Base-by-base conservation (phyloP, 2,888 invertebrate species). In the Chironomus riparius region DNA sequence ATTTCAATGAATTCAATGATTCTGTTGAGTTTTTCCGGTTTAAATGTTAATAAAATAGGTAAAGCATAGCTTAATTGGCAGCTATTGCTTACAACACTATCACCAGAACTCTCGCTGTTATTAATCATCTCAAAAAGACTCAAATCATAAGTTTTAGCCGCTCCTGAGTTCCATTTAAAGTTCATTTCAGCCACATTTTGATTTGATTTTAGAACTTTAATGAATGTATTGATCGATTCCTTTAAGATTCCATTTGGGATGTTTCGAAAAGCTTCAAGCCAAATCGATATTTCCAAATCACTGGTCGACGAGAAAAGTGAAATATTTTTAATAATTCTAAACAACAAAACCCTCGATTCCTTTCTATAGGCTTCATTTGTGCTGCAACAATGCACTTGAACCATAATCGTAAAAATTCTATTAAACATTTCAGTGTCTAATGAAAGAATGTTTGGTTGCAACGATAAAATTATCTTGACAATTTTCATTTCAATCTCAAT, bases 291-390 rank as follows among this genome's bases (percentile, higher is more conserved):
- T 83, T 93, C 92, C 76, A 82, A 78, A 15, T 86, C 84, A 77
- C 85, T 85, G 78, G 87, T 87, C 21, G 86, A 87, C 80, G 90
- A 88, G 81, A 92, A 92, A 78, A 91, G 85, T 4, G 86, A 86
- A 0, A 89, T 89, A 77, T 87, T 88, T 79, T 85, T 86, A 28
- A 93, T 86, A 77, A 92, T 86, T 70, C 83, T 84, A 69, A 83
- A 83, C 28, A 91, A 81, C 3, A 89, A 85, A 70, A 83, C 82
- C 76, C 87, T 88, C 3, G 88, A 86, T 81, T 88, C 87, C 0
- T 83, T 79, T 81, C 81, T 80, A 48, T 21, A 50, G 5, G 24
- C 38, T 1, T 69, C 21, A n/a, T 24, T 69, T 3, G 7, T 21
- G 6, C 69, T 69, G 28, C 28, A 68, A 47, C 76, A 28, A 77